Conservation (phyloP, 2,113 vertebrate species). For the Empidonax alnorum region DNA sequence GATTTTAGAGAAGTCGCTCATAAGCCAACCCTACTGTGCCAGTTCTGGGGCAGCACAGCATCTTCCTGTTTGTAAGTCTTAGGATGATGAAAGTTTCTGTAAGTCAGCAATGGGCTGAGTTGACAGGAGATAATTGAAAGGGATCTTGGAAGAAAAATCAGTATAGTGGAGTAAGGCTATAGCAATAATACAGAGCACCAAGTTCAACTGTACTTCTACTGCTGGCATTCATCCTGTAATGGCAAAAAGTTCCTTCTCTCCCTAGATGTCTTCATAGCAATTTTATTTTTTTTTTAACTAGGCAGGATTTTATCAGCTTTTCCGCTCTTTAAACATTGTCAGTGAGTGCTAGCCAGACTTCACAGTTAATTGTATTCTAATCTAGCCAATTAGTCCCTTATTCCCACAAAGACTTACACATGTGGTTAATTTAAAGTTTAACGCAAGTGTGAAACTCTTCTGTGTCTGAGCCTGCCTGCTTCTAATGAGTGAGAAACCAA, state of each 20-base stretch:
- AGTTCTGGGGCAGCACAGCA: not conserved
- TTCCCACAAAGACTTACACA: slow-evolving; percentile 66
- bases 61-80: not conserved
- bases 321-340: slow-evolving; percentile 33
- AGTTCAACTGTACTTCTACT: not conserved
- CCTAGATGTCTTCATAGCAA: not conserved
- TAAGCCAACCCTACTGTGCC: not conserved
- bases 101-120: not conserved
- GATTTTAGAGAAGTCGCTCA: not conserved
- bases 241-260: not conserved
- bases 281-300: not conserved
- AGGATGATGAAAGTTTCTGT: not conserved
- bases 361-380: slow-evolving; percentile 66
- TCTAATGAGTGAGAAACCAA: slow-evolving; percentile 63
- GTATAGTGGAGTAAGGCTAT: not conserved
- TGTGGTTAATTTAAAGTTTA: slow-evolving; percentile 69
- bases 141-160: not conserved
- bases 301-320: slow-evolving; percentile 38
- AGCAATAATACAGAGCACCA: not conserved
- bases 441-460: slow-evolving; percentile 44
- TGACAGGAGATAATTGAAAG: not conserved
- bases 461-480: slow-evolving; percentile 4
- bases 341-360: slow-evolving; percentile 33
- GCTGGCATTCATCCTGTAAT: not conserved
- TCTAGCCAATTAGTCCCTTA: slow-evolving; percentile 62